Base-by-base conservation (phyloP, 1,140 invertebrate genomes). In the Drosophila murphyi region DNA sequence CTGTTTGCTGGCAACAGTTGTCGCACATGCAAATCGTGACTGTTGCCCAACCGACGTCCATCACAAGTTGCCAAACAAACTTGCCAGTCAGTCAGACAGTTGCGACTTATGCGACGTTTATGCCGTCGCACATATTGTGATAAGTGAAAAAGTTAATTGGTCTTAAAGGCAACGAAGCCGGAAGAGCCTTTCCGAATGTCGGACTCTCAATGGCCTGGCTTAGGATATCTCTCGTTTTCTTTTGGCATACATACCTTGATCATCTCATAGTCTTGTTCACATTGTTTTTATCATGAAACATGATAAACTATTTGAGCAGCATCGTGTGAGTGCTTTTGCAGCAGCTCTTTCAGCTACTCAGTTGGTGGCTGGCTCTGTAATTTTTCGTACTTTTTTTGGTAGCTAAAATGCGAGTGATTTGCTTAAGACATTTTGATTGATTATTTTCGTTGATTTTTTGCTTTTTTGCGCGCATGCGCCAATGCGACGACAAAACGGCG, bases 391-490 rank as follows among this genome's bases (percentile, higher is more conserved):
- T 45, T 72, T 80, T 82, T 62, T 78, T 74, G 85, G 80, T 83
- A 88, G 83, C 89, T 89, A 80, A 73, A 76, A 54, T 68, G 70
- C 78, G 78, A 88, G 83, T 91, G 88, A 91, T 91, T 91, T 91
- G 88, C 87, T 91, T 80, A 76, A 85, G 89, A 91, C 88, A 87
- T 88, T 91, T 91, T 91, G 88, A 91, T 91, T 91, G 89, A 91
- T 91, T 91, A 82, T 80, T 89, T 81, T 47, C 34, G 12, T 28
- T 32, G 32, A 34, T 35, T 41, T 60, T 20, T 55, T 35, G 20
- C 45, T 57, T 29, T 45, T 32, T 52, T 47, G 60, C 63, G 71
- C 69, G 72, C 82, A 78, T 86, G 78, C 63, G 82, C 61, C 77
- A 78, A 75, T 82, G 78, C 72, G 83, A 72, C 73, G 65, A 88